These are phyloP conservation scores for Pterobdella sp. DNA, from an alignment of 2,888 invertebrate species.

Conservation along the genomic window DNA sequence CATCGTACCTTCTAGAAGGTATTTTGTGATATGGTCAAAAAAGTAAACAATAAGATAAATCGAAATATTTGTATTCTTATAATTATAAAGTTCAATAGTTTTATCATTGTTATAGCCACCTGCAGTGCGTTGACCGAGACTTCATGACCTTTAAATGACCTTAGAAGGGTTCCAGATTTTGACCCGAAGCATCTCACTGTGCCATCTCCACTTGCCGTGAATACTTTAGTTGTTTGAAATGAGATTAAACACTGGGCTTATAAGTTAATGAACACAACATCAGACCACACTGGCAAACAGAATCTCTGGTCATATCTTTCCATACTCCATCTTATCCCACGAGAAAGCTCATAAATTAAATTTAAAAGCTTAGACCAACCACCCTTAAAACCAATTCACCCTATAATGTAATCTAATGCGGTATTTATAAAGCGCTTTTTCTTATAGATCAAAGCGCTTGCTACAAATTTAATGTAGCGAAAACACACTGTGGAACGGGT, in stretches of 20 bases:
- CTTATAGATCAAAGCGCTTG: too few species aligned
- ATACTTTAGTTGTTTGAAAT: conserved; percentile 9
- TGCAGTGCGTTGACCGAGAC: conserved; percentile 50
- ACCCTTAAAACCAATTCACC: too few species aligned
- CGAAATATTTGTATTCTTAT: neutral
- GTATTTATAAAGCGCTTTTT: too few species aligned
- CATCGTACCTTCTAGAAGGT: neutral
- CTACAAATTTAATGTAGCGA: too few species aligned
- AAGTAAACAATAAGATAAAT: neutral
- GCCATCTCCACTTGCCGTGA: conserved; percentile 53
- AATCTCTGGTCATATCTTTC: too few species aligned
- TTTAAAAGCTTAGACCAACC: too few species aligned
- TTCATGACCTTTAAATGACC: conserved; percentile 50
- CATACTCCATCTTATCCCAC: too few species aligned
- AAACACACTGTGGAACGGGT: too few species aligned
- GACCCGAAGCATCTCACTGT: conserved; percentile 50
- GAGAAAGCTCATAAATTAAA: too few species aligned
- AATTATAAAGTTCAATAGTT: neutral
- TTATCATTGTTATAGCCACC: conserved; percentile 40
- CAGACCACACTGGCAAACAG: too few species aligned
- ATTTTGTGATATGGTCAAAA: neutral
- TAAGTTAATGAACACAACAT: neutral
- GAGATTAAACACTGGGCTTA: neutral
- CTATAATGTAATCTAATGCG: too few species aligned
- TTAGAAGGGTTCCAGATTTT: conserved; percentile 50